Evolutionary conservation across 2,888 invertebrate genomes (phyloP).

Genomic region (Rhimphoctona megacephalus): DNA sequence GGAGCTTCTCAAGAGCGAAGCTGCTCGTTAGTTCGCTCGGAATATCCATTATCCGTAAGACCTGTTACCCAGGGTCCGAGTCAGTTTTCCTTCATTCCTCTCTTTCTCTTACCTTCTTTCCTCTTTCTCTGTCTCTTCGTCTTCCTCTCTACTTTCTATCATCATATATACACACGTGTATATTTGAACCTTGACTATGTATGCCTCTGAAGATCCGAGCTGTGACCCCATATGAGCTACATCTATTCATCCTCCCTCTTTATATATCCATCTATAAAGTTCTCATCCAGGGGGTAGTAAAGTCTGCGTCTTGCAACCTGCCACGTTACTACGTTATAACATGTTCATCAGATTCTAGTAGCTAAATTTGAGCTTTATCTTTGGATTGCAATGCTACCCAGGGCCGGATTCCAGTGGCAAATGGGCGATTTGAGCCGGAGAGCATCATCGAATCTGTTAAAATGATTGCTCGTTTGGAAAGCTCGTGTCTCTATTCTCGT

Average conservation of each 20-base stretch:
- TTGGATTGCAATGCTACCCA: conserved; percentile 2
- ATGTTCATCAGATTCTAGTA: neutral
- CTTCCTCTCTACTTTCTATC: conserved; percentile 10
- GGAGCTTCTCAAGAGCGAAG: conserved; percentile 29
- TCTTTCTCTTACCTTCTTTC: neutral
- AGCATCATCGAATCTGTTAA: neutral
- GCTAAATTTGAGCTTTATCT: conserved; percentile 9
- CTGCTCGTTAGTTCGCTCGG: conserved; percentile 47
- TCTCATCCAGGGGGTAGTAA: conserved; percentile 12
- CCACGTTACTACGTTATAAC: conserved; percentile 3
- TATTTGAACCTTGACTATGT: neutral
- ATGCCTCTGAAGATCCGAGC: conserved; percentile 23
- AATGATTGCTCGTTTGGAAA: neutral
- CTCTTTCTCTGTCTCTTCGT: conserved; percentile 1
- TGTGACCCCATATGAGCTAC: conserved; percentile 2
- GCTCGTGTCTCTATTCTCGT: neutral
- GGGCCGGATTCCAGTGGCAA: neutral
- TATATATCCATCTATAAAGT: conserved; percentile 1
- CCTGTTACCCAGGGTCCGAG: conserved; percentile 42
- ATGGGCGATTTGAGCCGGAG: neutral
- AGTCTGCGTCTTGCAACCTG: neutral
- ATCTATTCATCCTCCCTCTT: conserved; percentile 25
- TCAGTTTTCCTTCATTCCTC: conserved; percentile 38
- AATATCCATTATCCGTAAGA: conserved; percentile 59
- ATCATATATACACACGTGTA: neutral